A percentile compares a stretch with the other conserved stretches of the same genome.
Conservation (phyloP, 2,797 vertebrate genomes). For the Harpagifer antarcticus region DNA sequence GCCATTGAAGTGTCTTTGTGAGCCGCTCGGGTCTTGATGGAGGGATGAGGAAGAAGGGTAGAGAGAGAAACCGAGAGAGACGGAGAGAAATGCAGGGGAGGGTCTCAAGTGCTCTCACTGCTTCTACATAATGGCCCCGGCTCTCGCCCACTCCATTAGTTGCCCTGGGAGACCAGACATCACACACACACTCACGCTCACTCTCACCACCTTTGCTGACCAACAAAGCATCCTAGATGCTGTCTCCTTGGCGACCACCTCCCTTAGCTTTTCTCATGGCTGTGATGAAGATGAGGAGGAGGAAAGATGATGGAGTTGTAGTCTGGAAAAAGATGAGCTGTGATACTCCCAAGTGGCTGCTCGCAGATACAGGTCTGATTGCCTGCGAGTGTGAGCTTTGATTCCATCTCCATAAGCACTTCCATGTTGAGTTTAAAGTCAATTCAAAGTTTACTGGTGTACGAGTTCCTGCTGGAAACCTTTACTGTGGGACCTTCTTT, state of each 20-base stretch:
- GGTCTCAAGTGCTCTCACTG: slow-evolving; percentile 94
- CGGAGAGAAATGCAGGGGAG: slow-evolving; percentile 64
- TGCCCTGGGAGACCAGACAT: slow-evolving; percentile 95
- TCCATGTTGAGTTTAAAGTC: background rate
- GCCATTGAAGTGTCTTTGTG: slow-evolving; percentile 86
- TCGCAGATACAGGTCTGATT: slow-evolving; percentile 28
- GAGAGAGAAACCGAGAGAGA: slow-evolving; percentile 46
- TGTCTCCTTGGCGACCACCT: slow-evolving; percentile 90
- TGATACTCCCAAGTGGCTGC: slow-evolving; percentile 28
- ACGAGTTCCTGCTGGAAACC: background rate
- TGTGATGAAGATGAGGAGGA: slow-evolving; percentile 49
- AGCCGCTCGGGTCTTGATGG: slow-evolving; percentile 55
- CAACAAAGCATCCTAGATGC: slow-evolving; percentile 93
- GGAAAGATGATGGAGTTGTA: slow-evolving; percentile 53
- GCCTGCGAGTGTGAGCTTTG: slow-evolving; percentile 12
- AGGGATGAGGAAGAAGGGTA: slow-evolving; percentile 62
- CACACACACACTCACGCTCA: slow-evolving; percentile 69
- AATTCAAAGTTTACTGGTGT: background rate
- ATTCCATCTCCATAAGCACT: background rate
- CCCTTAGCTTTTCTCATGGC: slow-evolving; percentile 83
- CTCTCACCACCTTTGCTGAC: slow-evolving; percentile 83
- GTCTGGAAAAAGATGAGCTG: slow-evolving; percentile 37
- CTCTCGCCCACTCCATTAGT: slow-evolving; percentile 99
- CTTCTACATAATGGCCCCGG: slow-evolving; percentile 93
- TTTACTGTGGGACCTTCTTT: background rate